These are phyloP conservation scores for Athene cunicularia DNA, from an alignment of 2,113 vertebrate species.

Conservation along the genomic window DNA sequence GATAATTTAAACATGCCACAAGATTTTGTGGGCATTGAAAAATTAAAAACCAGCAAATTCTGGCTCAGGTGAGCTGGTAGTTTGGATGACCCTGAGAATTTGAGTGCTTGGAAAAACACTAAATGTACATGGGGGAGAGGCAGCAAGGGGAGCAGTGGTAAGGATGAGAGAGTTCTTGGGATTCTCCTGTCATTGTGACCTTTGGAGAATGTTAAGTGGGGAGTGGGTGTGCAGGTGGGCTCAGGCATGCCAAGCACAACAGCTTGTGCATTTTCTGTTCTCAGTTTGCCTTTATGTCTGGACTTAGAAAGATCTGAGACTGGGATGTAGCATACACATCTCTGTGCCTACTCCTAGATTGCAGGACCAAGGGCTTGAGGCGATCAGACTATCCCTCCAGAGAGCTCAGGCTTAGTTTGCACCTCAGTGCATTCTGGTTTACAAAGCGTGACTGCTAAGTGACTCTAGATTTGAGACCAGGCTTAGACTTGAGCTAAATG, in stretches of 20 bases:
- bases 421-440: background rate
- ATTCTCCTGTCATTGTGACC: background rate
- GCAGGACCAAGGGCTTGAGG: background rate
- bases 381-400: background rate
- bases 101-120: background rate
- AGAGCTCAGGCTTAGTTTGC: background rate
- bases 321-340: background rate
- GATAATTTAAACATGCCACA: background rate
- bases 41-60: background rate
- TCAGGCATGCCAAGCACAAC: background rate
- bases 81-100: background rate
- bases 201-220: background rate
- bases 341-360: background rate
- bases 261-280: background rate
- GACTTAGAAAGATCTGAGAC: background rate
- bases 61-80: background rate
- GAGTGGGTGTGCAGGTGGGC: fast-evolving
- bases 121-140: background rate
- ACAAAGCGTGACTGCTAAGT: background rate
- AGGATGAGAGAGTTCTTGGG: background rate
- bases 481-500: background rate
- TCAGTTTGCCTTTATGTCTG: background rate
- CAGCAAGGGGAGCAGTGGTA: background rate
- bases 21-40: background rate
- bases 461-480: background rate